Percentiles rank a stretch among this genome's conserved stretches.
Conservation (phyloP, 2,888 invertebrate genomes). For the Amiota mariae region DNA sequence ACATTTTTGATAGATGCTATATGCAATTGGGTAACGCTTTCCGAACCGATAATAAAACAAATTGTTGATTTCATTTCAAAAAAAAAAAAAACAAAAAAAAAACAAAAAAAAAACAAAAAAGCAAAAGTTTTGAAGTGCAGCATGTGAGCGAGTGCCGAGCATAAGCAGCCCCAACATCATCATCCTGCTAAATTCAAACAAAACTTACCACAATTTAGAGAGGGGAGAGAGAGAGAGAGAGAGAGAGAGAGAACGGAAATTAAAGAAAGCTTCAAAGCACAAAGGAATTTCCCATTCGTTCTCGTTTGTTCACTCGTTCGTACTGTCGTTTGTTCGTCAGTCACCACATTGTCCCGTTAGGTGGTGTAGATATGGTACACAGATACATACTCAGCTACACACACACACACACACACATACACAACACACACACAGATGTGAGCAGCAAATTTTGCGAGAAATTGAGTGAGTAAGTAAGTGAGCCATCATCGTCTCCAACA, state of each 20-base stretch:
- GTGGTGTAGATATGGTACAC: background rate
- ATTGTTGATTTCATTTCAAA: conserved; percentile 48
- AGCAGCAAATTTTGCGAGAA: conserved; percentile 42
- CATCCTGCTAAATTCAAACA: conserved; percentile 36
- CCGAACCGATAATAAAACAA: conserved; percentile 40
- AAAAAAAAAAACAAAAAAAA: background rate
- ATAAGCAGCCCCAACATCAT: conserved; percentile 2
- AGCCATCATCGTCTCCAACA: conserved; percentile 61
- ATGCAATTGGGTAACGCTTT: conserved; percentile 5
- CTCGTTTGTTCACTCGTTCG: background rate
- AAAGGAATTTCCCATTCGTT: conserved; percentile 19
- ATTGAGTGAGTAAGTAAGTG: no score
- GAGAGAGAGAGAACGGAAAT: background rate
- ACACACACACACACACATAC: conserved; percentile 25
- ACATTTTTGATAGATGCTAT: conserved; percentile 22
- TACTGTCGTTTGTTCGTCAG: conserved; percentile 1
- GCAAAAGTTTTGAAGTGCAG: background rate
- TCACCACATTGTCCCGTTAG: background rate
- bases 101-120: no score
- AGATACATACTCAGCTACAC: conserved; percentile 18
- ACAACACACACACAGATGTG: conserved; percentile 33
- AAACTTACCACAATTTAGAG: no score
- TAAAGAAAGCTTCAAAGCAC: background rate
- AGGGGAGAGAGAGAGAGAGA: background rate
- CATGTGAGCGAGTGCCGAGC: conserved; percentile 9